Base-by-base conservation (phyloP, 2,888 invertebrate species). In the Lymantria dispar region DNA sequence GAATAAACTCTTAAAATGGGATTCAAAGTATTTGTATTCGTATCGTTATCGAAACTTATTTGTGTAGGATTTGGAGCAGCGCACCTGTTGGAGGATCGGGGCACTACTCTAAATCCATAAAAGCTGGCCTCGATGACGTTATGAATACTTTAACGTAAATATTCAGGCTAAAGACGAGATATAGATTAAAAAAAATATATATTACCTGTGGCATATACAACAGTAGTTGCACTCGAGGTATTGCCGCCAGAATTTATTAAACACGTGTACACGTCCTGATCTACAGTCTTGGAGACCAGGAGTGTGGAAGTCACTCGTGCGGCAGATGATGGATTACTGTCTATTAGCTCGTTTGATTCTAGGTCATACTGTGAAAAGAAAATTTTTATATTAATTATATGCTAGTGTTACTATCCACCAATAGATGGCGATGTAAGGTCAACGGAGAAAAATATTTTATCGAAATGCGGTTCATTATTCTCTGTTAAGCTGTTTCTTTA, bases 201-300 rank as follows among this genome's bases (percentile, higher is more conserved):
- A 38, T 38, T 40, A 84, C 92, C 90, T 50, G 78, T 74, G 46
- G 69, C 77, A 58, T 93, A 91, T 8, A 96, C 93, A 0, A 91
- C 81, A 0, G 94, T 93, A 42, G 93, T 85, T 7, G 94, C 93
- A 0, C 91, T 85, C 0, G 91, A 90, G 0, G 92, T 92, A 63
- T 94, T 92, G 0, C 87, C 74, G 0, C 94, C 95, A 0, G 95
- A 83, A 1, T 92, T 89, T 0, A 95, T 96, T 0, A 96, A 92
- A 69, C 98, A 98, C 0, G 95, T 94, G 80, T 96, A 96, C 38
- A 93, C 95, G 54, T 94, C 93, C 45, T 95, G 93, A 1, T 89
- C 87, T 0, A 93, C 92, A 0, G 94, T 82, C 45, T 94, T 92
- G 62, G 96, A 94, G 52, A 98, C 92, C 13, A 95, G 92, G 43